A percentile compares a stretch with the other conserved stretches of the same genome.
These are phyloP conservation scores for Fragum sueziense DNA, from an alignment of 2,888 invertebrate species.

Conservation along the genomic window DNA sequence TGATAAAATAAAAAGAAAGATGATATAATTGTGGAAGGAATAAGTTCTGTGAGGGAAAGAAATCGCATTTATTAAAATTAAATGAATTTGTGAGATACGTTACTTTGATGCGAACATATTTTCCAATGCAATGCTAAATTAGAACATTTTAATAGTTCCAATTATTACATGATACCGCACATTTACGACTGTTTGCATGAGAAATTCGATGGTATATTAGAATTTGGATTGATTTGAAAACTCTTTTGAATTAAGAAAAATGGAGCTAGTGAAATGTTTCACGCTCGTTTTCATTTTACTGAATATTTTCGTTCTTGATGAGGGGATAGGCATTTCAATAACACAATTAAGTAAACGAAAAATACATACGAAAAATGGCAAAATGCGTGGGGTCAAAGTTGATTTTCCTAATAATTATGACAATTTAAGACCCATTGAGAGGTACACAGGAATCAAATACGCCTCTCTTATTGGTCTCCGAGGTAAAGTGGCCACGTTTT, in stretches of 20 bases:
- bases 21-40: too few relatives aligned
- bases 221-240: too few relatives aligned
- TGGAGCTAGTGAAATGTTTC: constrained; percentile 1
- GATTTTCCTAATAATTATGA: constrained; percentile 45
- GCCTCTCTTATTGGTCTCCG: constrained; percentile 38
- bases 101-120: too few relatives aligned
- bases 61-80: too few relatives aligned
- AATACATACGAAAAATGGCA: constrained; percentile 22
- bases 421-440: constrained; percentile 37
- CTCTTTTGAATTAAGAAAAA: background rate
- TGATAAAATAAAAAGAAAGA: too few relatives aligned
- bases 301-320: background rate
- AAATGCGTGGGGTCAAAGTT: constrained; percentile 49
- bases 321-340: constrained; percentile 4
- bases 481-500: constrained; percentile 38
- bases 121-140: too few relatives aligned
- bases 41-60: too few relatives aligned
- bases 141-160: too few relatives aligned
- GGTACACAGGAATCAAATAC: constrained; percentile 47
- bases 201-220: too few relatives aligned
- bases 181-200: too few relatives aligned
- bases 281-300: background rate
- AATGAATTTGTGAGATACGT: too few relatives aligned
- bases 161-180: too few relatives aligned
- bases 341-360: constrained; percentile 18